phyloP scores from a whole-genome alignment of 53 echinoderm and acorn worm species.

The Temnopleurus reevesii region DNA sequence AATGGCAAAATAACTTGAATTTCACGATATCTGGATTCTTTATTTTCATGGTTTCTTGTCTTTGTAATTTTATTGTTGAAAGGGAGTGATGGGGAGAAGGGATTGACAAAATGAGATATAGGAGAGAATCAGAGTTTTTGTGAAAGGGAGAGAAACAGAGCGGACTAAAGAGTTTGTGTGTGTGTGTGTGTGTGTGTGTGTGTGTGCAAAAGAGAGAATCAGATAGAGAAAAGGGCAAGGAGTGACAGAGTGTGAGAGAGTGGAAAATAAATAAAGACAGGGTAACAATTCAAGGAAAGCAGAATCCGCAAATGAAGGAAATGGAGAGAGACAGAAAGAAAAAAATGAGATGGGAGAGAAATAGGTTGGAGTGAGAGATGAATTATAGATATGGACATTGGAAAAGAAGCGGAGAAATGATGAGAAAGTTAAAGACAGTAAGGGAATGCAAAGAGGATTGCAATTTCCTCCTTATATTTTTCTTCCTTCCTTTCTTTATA shows the following conservation, averaged over 20 bases:
- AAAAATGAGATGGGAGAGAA: no score
- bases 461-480: no score
- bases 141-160: background rate
- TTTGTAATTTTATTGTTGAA: background rate
- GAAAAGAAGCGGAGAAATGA: background rate
- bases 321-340: no score
- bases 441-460: background rate
- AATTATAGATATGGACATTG: background rate
- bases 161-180: no score
- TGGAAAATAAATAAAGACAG: background rate
- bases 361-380: background rate
- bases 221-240: no score
- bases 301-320: no score
- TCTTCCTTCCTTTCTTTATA: no score
- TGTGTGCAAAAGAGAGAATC: no score
- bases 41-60: background rate
- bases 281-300: background rate
- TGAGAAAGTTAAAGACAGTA: background rate
- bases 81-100: background rate
- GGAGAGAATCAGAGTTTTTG: background rate
- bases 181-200: no score
- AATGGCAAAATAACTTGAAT: background rate
- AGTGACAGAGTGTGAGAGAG: background rate
- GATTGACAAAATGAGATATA: background rate
- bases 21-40: no score